phyloP scores from a whole-genome alignment of 2,888 invertebrate species.

The Caenorhabditis sp. region DNA sequence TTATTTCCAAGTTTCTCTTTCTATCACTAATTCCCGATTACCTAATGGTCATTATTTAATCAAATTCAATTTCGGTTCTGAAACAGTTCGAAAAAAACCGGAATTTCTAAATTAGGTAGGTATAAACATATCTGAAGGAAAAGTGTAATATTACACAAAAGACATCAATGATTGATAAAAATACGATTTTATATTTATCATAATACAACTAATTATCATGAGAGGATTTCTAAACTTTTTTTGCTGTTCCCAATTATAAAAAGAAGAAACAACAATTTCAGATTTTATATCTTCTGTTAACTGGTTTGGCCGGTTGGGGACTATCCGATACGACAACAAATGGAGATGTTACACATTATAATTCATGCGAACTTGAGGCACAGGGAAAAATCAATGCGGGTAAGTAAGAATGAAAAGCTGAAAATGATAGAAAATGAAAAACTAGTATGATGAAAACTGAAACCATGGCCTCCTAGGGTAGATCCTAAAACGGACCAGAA shows the following conservation, averaged over 20 bases:
- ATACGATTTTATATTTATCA: background rate
- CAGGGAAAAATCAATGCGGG: conserved; percentile 65
- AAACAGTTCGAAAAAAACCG: background rate
- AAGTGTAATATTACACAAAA: conserved; percentile 6
- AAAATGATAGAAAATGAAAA: too few species aligned
- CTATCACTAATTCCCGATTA: too few species aligned
- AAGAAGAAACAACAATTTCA: conserved; percentile 27
- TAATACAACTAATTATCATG: too few species aligned
- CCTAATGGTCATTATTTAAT: too few species aligned
- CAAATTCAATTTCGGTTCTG: too few species aligned
- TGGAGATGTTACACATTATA: conserved; percentile 65
- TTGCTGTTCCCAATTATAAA: background rate
- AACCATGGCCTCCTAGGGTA: too few species aligned
- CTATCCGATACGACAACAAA: conserved; percentile 62
- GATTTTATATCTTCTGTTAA: conserved; percentile 65
- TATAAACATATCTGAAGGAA: background rate
- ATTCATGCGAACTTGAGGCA: conserved; percentile 67
- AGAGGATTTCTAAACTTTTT: background rate
- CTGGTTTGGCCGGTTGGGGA: conserved; percentile 64
- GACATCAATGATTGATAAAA: background rate
- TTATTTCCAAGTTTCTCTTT: too few species aligned
- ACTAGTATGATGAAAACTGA: too few species aligned
- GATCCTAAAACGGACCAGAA: too few species aligned
- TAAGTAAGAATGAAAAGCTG: conserved; percentile 32
- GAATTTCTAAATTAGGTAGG: conserved; percentile 3